These are phyloP conservation scores for Otolemur garnettii DNA, from an alignment of 2,113 vertebrate species.

Conservation along the genomic window DNA sequence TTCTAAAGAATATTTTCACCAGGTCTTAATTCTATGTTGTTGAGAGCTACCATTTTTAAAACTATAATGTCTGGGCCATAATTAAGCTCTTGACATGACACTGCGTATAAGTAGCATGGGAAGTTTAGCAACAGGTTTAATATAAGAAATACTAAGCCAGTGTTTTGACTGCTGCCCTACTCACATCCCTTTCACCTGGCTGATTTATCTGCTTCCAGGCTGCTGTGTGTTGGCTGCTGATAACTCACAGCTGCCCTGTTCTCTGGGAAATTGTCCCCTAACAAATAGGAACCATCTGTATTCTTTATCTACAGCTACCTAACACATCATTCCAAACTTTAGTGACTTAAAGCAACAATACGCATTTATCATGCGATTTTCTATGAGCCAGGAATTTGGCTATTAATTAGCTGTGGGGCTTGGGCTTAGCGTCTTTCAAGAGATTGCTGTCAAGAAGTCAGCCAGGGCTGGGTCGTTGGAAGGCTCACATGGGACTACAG, in stretches of 20 bases:
- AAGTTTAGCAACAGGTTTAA: not conserved
- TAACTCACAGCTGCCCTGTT: not conserved
- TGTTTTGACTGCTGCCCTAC: not conserved
- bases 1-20: conserved; percentile 13
- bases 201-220: not conserved
- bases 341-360: not conserved
- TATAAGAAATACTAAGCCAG: not conserved
- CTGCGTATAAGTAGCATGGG: not conserved
- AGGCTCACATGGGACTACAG: not conserved
- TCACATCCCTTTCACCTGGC: not conserved
- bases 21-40: not conserved
- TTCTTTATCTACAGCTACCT: not conserved
- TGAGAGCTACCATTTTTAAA: not conserved
- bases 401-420: not conserved
- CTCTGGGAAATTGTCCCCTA: not conserved
- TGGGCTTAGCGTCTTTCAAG: not conserved
- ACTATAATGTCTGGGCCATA: not conserved
- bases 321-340: not conserved
- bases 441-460: not conserved
- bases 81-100: not conserved
- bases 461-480: not conserved
- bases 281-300: not conserved
- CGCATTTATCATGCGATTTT: not conserved
- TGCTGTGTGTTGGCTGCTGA: not conserved
- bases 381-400: not conserved